Conservation (phyloP, 2,888 invertebrate species). For the Serrognathus titanus region DNA sequence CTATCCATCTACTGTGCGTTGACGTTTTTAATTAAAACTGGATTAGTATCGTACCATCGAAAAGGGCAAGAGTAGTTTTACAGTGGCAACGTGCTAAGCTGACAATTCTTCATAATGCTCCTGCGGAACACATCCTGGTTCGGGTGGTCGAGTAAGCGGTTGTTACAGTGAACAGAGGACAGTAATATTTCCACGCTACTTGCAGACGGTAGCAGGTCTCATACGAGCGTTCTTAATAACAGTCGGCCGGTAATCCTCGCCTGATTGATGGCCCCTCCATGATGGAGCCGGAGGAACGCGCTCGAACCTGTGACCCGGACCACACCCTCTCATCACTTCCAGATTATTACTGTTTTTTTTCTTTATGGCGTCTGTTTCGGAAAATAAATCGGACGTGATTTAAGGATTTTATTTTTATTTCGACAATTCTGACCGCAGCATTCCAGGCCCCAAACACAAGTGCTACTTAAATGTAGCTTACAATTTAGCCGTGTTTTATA, state of each 20-base stretch:
- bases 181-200: conserved; percentile 42
- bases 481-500: no score
- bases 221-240: conserved; percentile 48
- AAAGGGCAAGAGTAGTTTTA: conserved; percentile 3
- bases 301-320: conserved; percentile 22
- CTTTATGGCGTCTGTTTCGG: conserved; percentile 13
- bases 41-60: conserved; percentile 14
- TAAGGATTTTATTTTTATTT: background rate
- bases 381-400: conserved; percentile 2
- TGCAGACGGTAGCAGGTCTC: conserved; percentile 36
- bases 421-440: background rate
- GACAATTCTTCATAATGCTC: conserved; percentile 3
- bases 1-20: background rate
- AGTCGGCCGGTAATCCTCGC: conserved; percentile 46
- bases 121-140: background rate
- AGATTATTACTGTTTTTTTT: conserved; percentile 36
- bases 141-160: background rate
- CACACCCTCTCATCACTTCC: conserved; percentile 38
- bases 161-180: conserved; percentile 26
- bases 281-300: conserved; percentile 33
- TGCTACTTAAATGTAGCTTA: no score
- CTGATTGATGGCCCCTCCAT: conserved; percentile 49
- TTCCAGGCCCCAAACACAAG: no score
- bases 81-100: conserved; percentile 5
- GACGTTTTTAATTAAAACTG: conserved; percentile 23